Conservation (phyloP, 1,140 invertebrate species). For the Cylas formicarius region DNA sequence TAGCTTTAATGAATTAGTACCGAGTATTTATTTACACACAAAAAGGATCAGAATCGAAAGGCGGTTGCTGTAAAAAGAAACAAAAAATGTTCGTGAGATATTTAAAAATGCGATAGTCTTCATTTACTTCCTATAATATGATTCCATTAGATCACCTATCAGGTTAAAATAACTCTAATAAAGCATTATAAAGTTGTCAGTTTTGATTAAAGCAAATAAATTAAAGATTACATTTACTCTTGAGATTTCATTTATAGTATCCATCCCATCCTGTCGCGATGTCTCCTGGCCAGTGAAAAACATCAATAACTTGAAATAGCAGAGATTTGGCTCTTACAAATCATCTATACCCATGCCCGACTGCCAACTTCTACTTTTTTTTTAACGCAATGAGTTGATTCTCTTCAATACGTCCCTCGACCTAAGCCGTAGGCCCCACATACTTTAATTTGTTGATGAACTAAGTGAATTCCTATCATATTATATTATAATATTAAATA, state of each 20-base stretch:
- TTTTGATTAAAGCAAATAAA: constrained; percentile 2
- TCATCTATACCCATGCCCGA: constrained; percentile 6
- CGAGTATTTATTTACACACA: too few relatives aligned
- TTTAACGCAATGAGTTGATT: constrained; percentile 16
- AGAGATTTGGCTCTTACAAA: constrained; percentile 9
- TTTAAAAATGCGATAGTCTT: too few relatives aligned
- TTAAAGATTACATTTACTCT: constrained; percentile 5
- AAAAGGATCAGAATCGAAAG: too few relatives aligned
- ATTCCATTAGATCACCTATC: too few relatives aligned
- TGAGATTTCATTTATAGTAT: constrained; percentile 1
- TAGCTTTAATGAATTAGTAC: too few relatives aligned
- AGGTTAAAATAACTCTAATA: too few relatives aligned
- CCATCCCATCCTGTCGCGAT: constrained; percentile 11
- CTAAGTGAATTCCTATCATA: not conserved
- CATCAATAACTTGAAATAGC: constrained; percentile 13
- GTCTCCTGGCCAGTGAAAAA: constrained; percentile 13
- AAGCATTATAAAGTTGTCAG: too few relatives aligned
- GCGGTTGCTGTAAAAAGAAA: too few relatives aligned
- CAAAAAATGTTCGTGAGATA: too few relatives aligned
- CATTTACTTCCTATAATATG: too few relatives aligned
- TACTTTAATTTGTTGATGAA: constrained; percentile 3
- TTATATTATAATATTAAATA: constrained; percentile 3
- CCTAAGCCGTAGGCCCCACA: constrained; percentile 3
- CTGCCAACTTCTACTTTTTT: not conserved
- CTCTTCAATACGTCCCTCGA: constrained; percentile 11